Conservation (phyloP, 2,113 vertebrate genomes). For the Telmatochromis sp. region DNA sequence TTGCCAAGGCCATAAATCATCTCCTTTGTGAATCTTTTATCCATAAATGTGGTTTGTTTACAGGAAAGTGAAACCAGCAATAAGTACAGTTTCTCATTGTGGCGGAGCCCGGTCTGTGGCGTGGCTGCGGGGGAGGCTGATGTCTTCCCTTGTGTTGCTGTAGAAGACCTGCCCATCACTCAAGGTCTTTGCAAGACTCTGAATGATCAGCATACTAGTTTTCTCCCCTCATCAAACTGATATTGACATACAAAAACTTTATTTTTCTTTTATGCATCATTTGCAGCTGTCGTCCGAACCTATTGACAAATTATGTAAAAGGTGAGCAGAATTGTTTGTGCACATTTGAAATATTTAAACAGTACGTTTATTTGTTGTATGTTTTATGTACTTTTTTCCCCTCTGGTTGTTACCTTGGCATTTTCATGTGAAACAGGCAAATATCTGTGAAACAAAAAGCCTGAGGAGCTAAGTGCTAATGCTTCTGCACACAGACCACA, state of each 20-base stretch:
- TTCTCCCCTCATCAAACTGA: background rate
- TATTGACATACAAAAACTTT: background rate
- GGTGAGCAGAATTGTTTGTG: background rate
- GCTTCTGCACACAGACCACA: no score
- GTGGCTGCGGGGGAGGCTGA: accelerated
- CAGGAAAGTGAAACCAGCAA: background rate
- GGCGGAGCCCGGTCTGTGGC: background rate
- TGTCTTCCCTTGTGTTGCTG: background rate
- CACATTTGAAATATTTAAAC: background rate
- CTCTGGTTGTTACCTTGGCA: no score
- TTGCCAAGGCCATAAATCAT: background rate
- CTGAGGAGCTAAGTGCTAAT: no score
- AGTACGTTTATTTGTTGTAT: accelerated
- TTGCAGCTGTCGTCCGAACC: background rate
- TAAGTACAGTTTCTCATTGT: background rate
- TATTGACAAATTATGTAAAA: background rate
- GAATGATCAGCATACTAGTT: background rate
- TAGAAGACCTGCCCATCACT: background rate
- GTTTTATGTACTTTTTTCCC: background rate
- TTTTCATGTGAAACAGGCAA: no score
- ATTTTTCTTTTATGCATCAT: background rate
- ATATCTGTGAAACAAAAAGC: no score
- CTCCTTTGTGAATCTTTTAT: background rate
- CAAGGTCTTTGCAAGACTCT: background rate
- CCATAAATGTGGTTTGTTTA: background rate